Base-by-base conservation (phyloP, 2,888 invertebrate genomes). In the Schrankia costaestrigalis region DNA sequence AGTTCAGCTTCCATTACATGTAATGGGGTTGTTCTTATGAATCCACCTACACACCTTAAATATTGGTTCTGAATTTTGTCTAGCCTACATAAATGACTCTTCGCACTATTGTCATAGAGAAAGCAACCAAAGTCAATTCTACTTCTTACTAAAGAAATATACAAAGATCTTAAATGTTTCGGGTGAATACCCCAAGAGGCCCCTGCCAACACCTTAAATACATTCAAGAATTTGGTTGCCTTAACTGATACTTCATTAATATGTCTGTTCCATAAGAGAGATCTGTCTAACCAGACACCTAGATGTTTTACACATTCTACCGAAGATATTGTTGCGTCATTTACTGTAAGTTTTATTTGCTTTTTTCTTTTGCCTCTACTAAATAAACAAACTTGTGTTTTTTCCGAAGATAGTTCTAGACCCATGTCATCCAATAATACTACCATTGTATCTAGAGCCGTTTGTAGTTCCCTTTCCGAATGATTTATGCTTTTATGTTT, bases 401-500 rank as follows among this genome's bases (percentile, higher is more conserved):
- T 39, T 4, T 2, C 10, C 2, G 26, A 10, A 1, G 12, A 34
- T 24, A 31, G 24, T 1, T 27, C 6, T 27, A 21, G 18, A 4
- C 33, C 24, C 1, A 38, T 3, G 1, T 17, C 23, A 13, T 14
- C 10, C 2, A 56, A 6, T n/a, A 47, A 11, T 0, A 3, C 6
- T 21, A 14, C 8, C 6, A 58, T 17, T 2, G 0, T 13, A 29
- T 49, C 14, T n/a, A 56, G 14, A 1, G 50, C 32, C 3, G 0
- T 3, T 35, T 57, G 50, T n/a, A 35, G 1, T 1, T 25, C 2
- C 2, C 2, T 8, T 8, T 8, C 8, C 2, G 8, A 6, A 2
- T 3, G 3, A 8, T 2, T 19, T n/a, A 29, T 1, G 7, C 19
- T 21, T 2, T 14, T 13, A 13, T 7, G 1, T 3, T 10, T 26